Evolutionary conservation across 2,888 invertebrate genomes (phyloP).

Genomic region (Carabus problematicus): DNA sequence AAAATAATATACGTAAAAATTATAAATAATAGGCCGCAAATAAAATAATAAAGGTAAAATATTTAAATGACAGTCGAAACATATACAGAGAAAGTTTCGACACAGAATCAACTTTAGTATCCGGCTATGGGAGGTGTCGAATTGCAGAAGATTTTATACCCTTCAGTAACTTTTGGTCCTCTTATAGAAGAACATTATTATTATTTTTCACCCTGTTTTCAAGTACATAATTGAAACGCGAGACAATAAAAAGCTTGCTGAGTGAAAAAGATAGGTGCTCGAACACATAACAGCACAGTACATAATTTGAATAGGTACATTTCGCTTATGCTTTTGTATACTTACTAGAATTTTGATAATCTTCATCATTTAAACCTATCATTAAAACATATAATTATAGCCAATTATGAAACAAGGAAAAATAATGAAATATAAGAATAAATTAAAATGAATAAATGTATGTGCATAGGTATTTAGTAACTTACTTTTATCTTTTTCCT

Average conservation of each 20-base stretch:
- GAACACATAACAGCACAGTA: slow-evolving; percentile 32
- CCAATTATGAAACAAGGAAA: slow-evolving; percentile 23
- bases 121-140: too few relatives aligned
- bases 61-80: too few relatives aligned
- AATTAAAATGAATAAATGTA: slow-evolving; percentile 1
- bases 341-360: slow-evolving; percentile 39
- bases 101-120: too few relatives aligned
- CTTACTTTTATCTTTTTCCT: slow-evolving; percentile 79
- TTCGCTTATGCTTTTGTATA: slow-evolving; percentile 30
- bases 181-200: too few relatives aligned
- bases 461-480: slow-evolving; percentile 48
- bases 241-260: slow-evolving; percentile 28
- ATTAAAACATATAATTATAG: slow-evolving; percentile 39
- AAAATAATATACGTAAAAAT: too few relatives aligned
- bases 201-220: too few relatives aligned
- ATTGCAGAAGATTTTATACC: too few relatives aligned
- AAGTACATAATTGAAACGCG: too few relatives aligned
- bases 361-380: slow-evolving; percentile 37
- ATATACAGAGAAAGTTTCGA: too few relatives aligned
- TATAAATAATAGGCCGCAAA: too few relatives aligned
- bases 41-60: too few relatives aligned
- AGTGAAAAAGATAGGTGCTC: slow-evolving; percentile 31
- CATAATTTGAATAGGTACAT: slow-evolving; percentile 19
- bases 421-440: slow-evolving; percentile 7
- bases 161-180: too few relatives aligned